Evolutionary conservation across 2,888 invertebrate genomes (phyloP).

Genomic region (Plebejus anna): DNA sequence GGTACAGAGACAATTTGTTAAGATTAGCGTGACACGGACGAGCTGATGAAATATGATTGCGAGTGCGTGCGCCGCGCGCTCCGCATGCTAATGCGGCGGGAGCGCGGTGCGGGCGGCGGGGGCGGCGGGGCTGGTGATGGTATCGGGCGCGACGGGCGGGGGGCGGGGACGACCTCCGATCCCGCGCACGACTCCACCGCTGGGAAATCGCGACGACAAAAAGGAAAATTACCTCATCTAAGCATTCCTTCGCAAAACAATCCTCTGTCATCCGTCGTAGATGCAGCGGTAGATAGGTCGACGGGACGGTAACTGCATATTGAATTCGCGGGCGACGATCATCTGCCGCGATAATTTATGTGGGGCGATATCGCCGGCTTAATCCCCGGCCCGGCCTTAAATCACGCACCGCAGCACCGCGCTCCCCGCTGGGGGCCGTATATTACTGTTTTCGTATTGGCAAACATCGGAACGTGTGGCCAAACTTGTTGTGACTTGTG

Average conservation of each 20-base stretch:
- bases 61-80: conserved; percentile 10
- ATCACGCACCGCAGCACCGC: background rate
- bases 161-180: conserved; percentile 47
- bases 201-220: conserved; percentile 13
- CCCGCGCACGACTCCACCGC: conserved; percentile 53
- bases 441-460: background rate
- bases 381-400: background rate
- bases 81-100: conserved; percentile 21
- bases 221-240: background rate
- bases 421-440: background rate
- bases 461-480: background rate
- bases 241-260: background rate
- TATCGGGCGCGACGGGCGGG: conserved; percentile 30
- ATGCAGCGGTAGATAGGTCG: background rate
- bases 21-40: conserved; percentile 24
- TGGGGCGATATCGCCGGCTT: background rate
- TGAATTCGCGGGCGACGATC: background rate
- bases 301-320: background rate
- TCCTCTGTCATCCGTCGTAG: background rate
- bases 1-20: conserved; percentile 16
- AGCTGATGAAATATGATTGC: conserved; percentile 15
- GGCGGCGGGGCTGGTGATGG: conserved; percentile 33
- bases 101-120: conserved; percentile 33
- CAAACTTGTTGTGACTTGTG: background rate
- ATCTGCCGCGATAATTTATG: background rate